phyloP scores from a whole-genome alignment of 2,888 invertebrate genomes.

The Lasioglossum lativentre region DNA sequence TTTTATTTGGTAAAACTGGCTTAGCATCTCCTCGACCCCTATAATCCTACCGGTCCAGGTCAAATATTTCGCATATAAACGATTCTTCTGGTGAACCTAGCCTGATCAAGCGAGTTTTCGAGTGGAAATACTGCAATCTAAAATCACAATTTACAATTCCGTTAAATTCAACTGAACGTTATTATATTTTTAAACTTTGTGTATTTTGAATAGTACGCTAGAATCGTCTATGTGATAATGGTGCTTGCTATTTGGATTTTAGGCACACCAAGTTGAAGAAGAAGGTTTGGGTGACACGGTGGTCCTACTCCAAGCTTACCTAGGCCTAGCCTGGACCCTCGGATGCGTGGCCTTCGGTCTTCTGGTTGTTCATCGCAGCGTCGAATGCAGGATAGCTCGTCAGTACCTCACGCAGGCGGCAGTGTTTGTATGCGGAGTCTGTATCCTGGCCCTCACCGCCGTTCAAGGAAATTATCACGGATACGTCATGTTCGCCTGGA shows the following conservation, averaged over 20 bases:
- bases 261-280: slow-evolving; percentile 91
- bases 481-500: slow-evolving; percentile 93
- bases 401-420: slow-evolving; percentile 94
- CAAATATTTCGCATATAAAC: not conserved
- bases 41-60: not conserved
- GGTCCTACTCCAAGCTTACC: slow-evolving; percentile 89
- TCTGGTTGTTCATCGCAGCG: slow-evolving; percentile 92
- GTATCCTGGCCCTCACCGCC: slow-evolving; percentile 91
- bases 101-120: not conserved
- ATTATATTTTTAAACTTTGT: too few relatives aligned
- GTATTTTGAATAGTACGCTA: not conserved
- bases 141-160: not conserved
- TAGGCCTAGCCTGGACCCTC: slow-evolving; percentile 93
- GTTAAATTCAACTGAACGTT: not conserved
- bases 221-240: too few relatives aligned
- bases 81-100: not conserved
- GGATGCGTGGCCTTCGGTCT: slow-evolving; percentile 93
- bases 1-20: slow-evolving; percentile 88
- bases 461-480: slow-evolving; percentile 91
- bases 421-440: slow-evolving; percentile 91
- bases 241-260: slow-evolving; percentile 5
- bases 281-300: slow-evolving; percentile 89
- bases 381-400: slow-evolving; percentile 93
- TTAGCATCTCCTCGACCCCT: not conserved
- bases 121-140: not conserved